Conservation (phyloP, 2,113 vertebrate genomes). For the Gambusia affinis region DNA sequence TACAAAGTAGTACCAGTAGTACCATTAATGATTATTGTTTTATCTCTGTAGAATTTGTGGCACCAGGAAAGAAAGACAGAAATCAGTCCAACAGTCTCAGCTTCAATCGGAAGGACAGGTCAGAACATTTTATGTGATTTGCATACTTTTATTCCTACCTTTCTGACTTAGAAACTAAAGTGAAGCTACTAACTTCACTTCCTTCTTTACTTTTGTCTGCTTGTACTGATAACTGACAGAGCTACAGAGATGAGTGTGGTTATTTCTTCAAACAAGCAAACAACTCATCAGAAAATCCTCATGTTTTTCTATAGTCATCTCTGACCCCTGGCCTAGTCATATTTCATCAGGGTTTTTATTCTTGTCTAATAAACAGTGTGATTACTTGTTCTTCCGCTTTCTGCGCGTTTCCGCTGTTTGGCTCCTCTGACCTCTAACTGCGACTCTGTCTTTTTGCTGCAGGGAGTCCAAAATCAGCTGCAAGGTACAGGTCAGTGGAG, state of each 20-base stretch:
- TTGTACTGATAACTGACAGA: neutral
- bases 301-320: neutral
- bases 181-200: neutral
- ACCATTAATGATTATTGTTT: neutral
- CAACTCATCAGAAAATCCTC: no score
- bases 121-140: neutral
- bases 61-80: neutral
- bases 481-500: neutral
- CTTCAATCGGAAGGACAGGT: conserved; percentile 28
- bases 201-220: neutral
- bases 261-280: neutral
- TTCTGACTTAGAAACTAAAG: neutral
- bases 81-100: neutral
- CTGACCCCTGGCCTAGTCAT: no score
- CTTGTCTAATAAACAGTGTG: neutral
- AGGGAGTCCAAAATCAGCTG: neutral
- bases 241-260: neutral
- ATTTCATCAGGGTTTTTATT: neutral
- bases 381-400: no score
- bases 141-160: no score
- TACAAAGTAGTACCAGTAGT: neutral
- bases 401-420: neutral
- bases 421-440: neutral
- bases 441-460: neutral
- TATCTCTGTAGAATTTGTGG: conserved; percentile 18